These are phyloP conservation scores for Ruditapes philippinarum DNA, from an alignment of 1,140 invertebrate species.

Conservation along the genomic window DNA sequence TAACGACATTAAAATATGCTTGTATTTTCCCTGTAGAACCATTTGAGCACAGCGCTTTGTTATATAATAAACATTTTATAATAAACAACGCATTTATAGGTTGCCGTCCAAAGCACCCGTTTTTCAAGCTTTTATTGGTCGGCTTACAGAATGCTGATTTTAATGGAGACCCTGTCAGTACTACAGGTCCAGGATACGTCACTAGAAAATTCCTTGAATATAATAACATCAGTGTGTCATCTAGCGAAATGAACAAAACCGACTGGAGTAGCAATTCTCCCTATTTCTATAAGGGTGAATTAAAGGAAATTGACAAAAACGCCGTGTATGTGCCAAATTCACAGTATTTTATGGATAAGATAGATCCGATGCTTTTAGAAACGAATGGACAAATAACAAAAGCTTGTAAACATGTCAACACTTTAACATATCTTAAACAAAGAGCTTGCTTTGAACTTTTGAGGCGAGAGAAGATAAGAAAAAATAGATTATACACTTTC, in stretches of 20 bases:
- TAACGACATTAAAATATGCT: neutral
- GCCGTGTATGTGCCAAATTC: slow-evolving; percentile 39
- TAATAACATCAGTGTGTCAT: neutral
- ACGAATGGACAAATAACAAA: neutral
- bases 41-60: neutral
- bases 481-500: neutral
- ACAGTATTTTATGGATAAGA: slow-evolving; percentile 16
- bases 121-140: neutral
- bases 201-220: neutral
- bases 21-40: neutral
- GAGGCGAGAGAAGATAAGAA: neutral
- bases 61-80: neutral
- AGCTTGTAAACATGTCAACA: neutral
- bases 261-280: slow-evolving; percentile 29
- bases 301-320: slow-evolving; percentile 7
- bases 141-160: neutral
- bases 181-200: neutral
- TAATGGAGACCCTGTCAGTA: neutral
- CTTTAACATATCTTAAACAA: neutral
- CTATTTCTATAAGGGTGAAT: slow-evolving; percentile 36
- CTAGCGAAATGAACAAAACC: neutral
- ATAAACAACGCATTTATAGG: slow-evolving; percentile 10
- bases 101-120: slow-evolving; percentile 7
- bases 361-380: neutral
- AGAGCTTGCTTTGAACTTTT: neutral